Percentiles rank a stretch among this genome's conserved stretches.
Evolutionary conservation across 2,113 vertebrate genomes (phyloP).

Genomic region (Caloenas nicobarica): DNA sequence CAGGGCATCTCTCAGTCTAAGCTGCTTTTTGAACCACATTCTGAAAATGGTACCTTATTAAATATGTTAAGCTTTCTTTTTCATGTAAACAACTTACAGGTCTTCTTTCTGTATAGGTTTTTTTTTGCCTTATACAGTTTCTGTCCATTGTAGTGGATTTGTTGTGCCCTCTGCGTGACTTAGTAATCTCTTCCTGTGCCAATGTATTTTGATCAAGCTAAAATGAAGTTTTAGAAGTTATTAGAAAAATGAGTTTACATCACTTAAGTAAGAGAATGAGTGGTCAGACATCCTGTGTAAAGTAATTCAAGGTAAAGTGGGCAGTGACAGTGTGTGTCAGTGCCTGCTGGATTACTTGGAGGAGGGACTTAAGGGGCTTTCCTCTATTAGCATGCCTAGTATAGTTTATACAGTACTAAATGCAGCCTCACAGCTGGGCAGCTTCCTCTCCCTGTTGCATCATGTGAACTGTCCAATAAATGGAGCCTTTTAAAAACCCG

Average conservation of each 20-base stretch:
- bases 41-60: neutral
- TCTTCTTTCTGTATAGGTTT: neutral
- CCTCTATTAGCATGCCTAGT: neutral
- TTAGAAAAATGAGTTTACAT: neutral
- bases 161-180: neutral
- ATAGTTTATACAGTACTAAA: neutral
- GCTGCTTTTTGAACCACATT: neutral
- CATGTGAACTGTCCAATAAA: neutral
- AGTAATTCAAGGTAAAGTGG: neutral
- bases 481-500: neutral
- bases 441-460: neutral
- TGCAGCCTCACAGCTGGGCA: neutral
- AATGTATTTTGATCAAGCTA: neutral
- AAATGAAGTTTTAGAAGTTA: neutral
- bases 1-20: neutral
- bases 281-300: rapidly evolving
- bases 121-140: neutral
- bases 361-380: neutral
- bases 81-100: neutral
- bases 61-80: neutral
- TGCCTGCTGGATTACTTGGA: neutral
- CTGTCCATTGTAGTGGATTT: neutral
- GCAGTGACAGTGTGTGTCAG: neutral
- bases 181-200: neutral
- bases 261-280: neutral